Evolutionary conservation across 2,113 vertebrate genomes (phyloP), one percentile per base, ranked within the genome.

Genomic region (Megatriorchis doriae): DNA sequence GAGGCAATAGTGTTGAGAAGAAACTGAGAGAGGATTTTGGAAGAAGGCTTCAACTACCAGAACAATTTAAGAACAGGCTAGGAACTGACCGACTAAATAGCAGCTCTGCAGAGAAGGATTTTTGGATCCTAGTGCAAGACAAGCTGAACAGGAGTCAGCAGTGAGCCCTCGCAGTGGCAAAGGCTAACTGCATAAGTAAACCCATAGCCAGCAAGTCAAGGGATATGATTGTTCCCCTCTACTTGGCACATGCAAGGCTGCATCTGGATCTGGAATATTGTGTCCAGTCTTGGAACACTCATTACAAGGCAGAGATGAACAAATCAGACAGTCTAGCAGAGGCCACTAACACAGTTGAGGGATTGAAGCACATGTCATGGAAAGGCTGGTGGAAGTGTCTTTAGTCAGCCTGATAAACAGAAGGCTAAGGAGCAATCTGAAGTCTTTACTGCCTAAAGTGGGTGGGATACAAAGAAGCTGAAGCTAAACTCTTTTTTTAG

Each of bases 71-170:
- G 26, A 67, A 25, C n/a, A 56, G 56, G 17, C 18, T 65, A 62
- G 31, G n/a, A 80, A 26, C 48, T 10, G 27, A 36, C 11, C 0
- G 1, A 62, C 9, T 1, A 14, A 31, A 50, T 13, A 53, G n/a
- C 78, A 65, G 53, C 27, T 59, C 53, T 66, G 42, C 61, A 43
- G 16, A 81, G 79, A 50, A 32, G 14, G 23, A 31, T 16, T 66
- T 91, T 38, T 29, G 67, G 11, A 10, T 79, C 16, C 56, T 8
- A 27, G 58, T 20, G 12, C n/a, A 75, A 79, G 43, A 29, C 32
- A 48, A 48, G 21, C 36, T 10, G 25, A 50, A 18, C 3, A 11
- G 38, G 38, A 50, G 32, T 13, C n/a, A 71, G 62, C 53, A 78
- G 38, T 1, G 27, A 62, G 38, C 34, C 18, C 42, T 25, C 10